phyloP scores from a whole-genome alignment of 2,113 vertebrate species.

The Heterotis niloticus region DNA sequence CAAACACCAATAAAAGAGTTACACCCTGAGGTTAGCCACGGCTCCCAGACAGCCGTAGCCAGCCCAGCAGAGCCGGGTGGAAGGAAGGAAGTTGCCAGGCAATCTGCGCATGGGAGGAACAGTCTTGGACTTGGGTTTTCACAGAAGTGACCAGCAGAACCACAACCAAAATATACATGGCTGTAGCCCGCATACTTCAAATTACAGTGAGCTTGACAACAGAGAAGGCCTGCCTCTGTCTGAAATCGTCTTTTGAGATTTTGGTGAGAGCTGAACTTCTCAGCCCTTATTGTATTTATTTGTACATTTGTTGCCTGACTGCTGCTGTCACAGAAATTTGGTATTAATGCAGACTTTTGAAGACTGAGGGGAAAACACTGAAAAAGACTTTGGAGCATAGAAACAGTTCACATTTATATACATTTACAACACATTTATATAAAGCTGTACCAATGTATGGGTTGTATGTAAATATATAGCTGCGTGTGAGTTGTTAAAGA shows the following conservation, averaged over 20 bases:
- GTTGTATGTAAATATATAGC: no score
- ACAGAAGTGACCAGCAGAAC: conserved; percentile 24
- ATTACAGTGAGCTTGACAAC: conserved; percentile 29
- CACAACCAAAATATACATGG: conserved; percentile 25
- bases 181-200: conserved; percentile 24
- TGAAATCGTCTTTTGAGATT: conserved; percentile 7
- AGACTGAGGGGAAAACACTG: no score
- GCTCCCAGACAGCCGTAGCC: conserved; percentile 12
- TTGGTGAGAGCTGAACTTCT: background rate
- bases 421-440: no score
- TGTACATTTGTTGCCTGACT: background rate
- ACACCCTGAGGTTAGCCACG: conserved; percentile 26
- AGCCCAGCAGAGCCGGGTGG: background rate
- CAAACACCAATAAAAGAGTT: conserved; percentile 20
- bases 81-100: conserved; percentile 10
- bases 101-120: background rate
- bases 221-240: background rate
- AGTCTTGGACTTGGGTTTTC: conserved; percentile 15
- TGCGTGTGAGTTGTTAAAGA: no score
- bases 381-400: no score
- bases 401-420: no score
- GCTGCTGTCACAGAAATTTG: background rate
- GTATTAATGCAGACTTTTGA: no score
- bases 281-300: background rate
- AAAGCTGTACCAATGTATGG: no score